Evolutionary conservation across 2,113 vertebrate genomes (phyloP).

Genomic region (Martes martes): DNA sequence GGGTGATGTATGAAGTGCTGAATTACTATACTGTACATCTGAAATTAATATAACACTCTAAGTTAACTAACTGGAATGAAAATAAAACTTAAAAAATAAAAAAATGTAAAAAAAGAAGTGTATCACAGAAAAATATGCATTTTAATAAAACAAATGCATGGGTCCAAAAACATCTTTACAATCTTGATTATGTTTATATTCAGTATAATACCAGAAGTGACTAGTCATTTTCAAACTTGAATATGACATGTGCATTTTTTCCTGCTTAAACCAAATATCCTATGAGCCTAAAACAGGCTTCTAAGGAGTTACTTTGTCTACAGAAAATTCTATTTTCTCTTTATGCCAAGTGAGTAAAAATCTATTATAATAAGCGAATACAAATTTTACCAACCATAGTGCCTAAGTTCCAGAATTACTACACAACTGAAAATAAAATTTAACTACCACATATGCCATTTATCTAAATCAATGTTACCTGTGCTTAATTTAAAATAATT

Average conservation of each 20-base stretch:
- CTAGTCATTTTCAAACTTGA: conserved; percentile 4
- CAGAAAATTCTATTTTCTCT: not conserved
- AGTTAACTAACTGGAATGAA: not conserved
- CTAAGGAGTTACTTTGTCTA: not conserved
- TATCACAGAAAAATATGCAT: not conserved
- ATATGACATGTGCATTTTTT: not conserved
- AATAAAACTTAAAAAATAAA: not conserved
- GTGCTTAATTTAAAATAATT: conserved; percentile 2
- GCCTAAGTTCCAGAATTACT: not conserved
- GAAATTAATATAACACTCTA: not conserved
- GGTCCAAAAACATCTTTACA: not conserved
- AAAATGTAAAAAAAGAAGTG: not conserved
- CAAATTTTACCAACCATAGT: not conserved
- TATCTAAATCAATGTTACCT: conserved; percentile 13
- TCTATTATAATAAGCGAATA: not conserved
- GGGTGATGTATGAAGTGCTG: not conserved
- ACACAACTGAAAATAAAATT: conserved; percentile 32
- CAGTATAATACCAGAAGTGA: not conserved
- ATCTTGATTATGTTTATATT: conserved; percentile 8
- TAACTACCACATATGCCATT: not conserved
- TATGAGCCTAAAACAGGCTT: not conserved
- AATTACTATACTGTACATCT: not conserved
- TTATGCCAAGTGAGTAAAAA: not conserved
- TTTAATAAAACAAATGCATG: not conserved
- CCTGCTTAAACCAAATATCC: not conserved